Conservation (phyloP, 2,113 vertebrate genomes). For the Suncus etruscus region DNA sequence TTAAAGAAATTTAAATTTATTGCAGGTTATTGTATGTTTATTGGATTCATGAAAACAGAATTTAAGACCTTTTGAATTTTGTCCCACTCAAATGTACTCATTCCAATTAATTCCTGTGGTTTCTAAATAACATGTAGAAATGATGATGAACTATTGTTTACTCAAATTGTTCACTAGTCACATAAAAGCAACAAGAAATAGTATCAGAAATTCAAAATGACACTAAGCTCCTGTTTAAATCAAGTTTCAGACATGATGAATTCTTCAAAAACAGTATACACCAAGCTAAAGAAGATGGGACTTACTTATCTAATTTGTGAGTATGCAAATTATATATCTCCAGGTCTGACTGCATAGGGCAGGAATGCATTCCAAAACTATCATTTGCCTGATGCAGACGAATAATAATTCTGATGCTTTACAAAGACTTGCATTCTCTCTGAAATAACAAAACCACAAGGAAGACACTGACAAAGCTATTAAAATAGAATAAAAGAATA, state of each 20-base stretch:
- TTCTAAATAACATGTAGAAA: background rate
- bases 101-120: background rate
- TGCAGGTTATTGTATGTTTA: background rate
- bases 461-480: constrained; percentile 21
- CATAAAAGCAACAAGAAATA: background rate
- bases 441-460: background rate
- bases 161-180: background rate
- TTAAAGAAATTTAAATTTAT: background rate
- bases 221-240: constrained; percentile 31
- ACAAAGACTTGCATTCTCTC: background rate
- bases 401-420: constrained; percentile 27
- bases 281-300: background rate
- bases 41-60: background rate
- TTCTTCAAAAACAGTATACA: background rate
- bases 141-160: background rate
- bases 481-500: constrained; percentile 18
- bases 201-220: constrained; percentile 41
- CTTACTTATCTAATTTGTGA: constrained; percentile 35
- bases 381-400: background rate
- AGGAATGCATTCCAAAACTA: background rate
- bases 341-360: background rate
- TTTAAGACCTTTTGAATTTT: background rate
- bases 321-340: constrained; percentile 13
- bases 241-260: background rate
- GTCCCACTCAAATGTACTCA: background rate